These are phyloP conservation scores for Cataglyphis livida DNA, from an alignment of 2,888 invertebrate species.

Conservation along the genomic window DNA sequence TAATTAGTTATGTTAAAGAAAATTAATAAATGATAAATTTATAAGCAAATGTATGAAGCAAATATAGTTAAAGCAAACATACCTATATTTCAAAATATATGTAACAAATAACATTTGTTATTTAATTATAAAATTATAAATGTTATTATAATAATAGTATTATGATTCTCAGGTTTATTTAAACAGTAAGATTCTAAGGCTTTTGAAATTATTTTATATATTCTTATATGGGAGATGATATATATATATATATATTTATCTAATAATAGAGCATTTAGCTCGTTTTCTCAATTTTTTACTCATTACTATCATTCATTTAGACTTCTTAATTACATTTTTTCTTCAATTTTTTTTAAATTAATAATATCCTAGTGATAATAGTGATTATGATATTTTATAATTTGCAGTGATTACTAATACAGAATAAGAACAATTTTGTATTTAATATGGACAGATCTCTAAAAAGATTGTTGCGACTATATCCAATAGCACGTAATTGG, in stretches of 20 bases:
- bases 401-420: neutral
- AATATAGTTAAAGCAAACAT: neutral
- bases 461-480: conserved; percentile 22
- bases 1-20: neutral
- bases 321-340: neutral
- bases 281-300: neutral
- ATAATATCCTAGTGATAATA: neutral
- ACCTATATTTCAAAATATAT: neutral
- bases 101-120: too few species aligned
- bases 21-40: neutral
- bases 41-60: neutral
- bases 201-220: too few species aligned
- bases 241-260: neutral
- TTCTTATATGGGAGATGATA: neutral
- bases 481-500: neutral
- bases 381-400: neutral
- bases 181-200: too few species aligned
- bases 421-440: neutral
- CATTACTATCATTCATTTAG: neutral
- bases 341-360: neutral
- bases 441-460: conserved; percentile 46
- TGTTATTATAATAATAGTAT: too few species aligned
- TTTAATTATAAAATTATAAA: too few species aligned
- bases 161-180: too few species aligned
- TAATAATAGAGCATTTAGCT: neutral